Evolutionary conservation across 2,797 vertebrate genomes (phyloP).

Genomic region (Hirundo rustica): DNA sequence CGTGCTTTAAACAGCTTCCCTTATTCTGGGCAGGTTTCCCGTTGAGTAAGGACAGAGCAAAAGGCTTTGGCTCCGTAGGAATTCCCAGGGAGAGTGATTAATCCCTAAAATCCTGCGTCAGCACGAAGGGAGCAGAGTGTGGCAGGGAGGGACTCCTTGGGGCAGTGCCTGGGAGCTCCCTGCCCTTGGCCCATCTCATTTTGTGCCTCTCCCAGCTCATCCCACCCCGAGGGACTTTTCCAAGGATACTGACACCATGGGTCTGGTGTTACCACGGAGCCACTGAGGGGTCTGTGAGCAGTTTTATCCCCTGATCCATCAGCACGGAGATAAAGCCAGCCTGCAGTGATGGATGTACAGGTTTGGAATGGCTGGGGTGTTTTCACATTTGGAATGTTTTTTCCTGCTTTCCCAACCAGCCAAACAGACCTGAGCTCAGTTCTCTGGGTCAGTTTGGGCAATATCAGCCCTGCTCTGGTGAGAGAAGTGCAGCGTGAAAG

Average conservation of each 20-base stretch:
- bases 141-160: background rate
- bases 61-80: background rate
- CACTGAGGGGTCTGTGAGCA: background rate
- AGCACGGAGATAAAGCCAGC: background rate
- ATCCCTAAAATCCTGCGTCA: background rate
- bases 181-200: background rate
- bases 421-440: background rate
- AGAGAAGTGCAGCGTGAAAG: background rate
- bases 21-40: background rate
- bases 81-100: background rate
- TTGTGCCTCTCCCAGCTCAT: background rate
- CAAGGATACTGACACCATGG: background rate
- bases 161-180: background rate
- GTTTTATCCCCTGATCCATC: background rate
- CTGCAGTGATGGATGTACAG: background rate
- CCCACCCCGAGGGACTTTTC: background rate
- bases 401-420: background rate
- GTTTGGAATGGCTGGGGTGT: background rate
- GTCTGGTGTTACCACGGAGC: background rate
- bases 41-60: background rate
- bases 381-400: background rate
- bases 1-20: background rate
- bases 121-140: background rate
- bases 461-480: background rate
- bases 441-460: background rate